phyloP scores from a whole-genome alignment of 1,140 invertebrate species.

The Drosophila ercepeae region DNA sequence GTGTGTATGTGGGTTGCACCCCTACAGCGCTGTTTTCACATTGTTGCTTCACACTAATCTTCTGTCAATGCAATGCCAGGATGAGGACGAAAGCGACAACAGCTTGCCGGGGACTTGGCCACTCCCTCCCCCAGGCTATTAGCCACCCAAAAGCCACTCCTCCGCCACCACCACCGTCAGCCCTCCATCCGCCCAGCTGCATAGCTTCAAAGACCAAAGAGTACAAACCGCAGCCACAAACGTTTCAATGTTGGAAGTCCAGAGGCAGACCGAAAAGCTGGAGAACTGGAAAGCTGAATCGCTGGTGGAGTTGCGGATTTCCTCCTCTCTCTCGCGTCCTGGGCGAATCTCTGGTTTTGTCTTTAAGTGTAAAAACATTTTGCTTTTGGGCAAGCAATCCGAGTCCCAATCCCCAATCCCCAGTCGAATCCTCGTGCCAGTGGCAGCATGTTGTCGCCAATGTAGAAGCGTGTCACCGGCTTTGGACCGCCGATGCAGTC shows the following conservation, averaged over 20 bases:
- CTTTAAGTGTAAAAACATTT: constrained; percentile 82
- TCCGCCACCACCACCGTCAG: constrained; percentile 6
- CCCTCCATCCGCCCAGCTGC: constrained; percentile 33
- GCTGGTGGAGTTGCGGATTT: constrained; percentile 30
- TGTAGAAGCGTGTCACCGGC: constrained; percentile 72
- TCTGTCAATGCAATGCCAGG: constrained; percentile 74
- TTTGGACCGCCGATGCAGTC: constrained; percentile 65
- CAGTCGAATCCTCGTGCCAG: constrained; percentile 4
- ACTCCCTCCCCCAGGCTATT: constrained; percentile 20
- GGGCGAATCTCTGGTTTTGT: constrained; percentile 78
- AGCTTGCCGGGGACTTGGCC: constrained; percentile 63
- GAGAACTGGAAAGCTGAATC: constrained; percentile 1
- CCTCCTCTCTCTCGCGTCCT: constrained; percentile 1
- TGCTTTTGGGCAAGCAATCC: constrained; percentile 70
- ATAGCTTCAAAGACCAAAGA: constrained; percentile 75
- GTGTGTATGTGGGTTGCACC: constrained; percentile 29
- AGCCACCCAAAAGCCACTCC: constrained; percentile 5
- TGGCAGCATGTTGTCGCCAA: constrained; percentile 72
- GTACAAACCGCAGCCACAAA: constrained; percentile 78
- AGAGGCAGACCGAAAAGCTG: constrained; percentile 15
- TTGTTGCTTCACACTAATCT: constrained; percentile 81
- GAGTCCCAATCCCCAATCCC: constrained; percentile 45
- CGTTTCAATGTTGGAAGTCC: constrained; percentile 64
- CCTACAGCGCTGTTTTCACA: constrained; percentile 77
- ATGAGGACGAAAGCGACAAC: constrained; percentile 77